Base-by-base conservation (phyloP, 2,888 invertebrate species). In the Pimpla rufipes region DNA sequence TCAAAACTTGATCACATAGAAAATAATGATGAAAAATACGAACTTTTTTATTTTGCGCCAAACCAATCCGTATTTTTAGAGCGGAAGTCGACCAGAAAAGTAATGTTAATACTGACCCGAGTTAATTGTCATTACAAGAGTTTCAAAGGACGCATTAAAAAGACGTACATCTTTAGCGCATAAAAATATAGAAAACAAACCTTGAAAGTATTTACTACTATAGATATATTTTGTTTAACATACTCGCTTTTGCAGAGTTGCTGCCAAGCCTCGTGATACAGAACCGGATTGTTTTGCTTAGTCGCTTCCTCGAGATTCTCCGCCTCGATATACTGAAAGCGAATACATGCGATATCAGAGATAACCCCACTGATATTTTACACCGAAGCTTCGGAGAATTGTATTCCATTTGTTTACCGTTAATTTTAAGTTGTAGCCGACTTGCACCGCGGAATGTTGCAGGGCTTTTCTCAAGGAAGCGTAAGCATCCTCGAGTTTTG, bases 381-480 rank as follows among this genome's bases (percentile, higher is more conserved):
- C 5, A 10, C 23, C 3, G 18, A 29, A 76, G 2, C 18, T n/a
- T 10, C 5, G 40, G 45, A 16, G 21, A 40, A 16, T 52, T 4
- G 45, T 18, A 40, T 64, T 21, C 10, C 11, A 13, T 50, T 45
- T 70, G 82, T 91, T 90, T 90, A 95, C 95, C 90, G 94, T 96
- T 45, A 99, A 94, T 87, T 97, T 96, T 0, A 99, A 94, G 93
- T 97, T 97, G 88, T 97, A 97, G 6, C 98, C 97, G 52, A 96
- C 96, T 70, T 97, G 96, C 66, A 98, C 96, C 0, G 98, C 96
- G 0, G 99, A 98, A 93, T 99, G 99, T 88, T 98, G 97, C 57
- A 99, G 93, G 0, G 99, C 98, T 94, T 99, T 99, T 0, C 97
- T 97, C 0, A 99, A 97, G 0, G 99, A 99, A 0, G 99, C 98